Evolutionary conservation across 2,888 invertebrate genomes (phyloP), one percentile per base, ranked within the genome.

Genomic region (Alloscopus bannaensis): DNA sequence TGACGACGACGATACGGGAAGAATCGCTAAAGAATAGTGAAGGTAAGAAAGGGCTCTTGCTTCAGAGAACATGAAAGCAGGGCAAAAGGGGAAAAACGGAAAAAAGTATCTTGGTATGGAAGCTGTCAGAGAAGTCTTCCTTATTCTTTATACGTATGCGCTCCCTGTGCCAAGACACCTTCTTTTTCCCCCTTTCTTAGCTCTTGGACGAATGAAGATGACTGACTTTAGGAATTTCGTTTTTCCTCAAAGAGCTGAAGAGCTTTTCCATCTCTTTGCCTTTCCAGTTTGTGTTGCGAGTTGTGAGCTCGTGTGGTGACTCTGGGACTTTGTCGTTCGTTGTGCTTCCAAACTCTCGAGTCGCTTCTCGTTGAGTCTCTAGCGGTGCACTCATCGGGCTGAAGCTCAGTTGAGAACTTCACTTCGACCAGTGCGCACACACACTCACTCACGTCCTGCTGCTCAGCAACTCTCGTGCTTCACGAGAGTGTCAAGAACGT

Each of bases 171-270:
- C 29, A 47, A 52, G 55, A 59, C 47, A 70, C 59, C 47, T 45
- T 47, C 52, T 20, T 57, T 72, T 28, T 22, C 47, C 55, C 26
- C 8, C 45, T 57, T 26, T 47, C 28, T 71, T 36, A 36, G 2
- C 71, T 42, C 47, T 47, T 20, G 26, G 36, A 36, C 50, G 22
- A 72, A 55, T 47, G 52, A 26, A 70, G 40, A 62, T 65, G 57
- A 78, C 78, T 78, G 78, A 78, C 78, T 78, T 78, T 52, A 66
- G 70, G n/a, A n/a, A n/a, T n/a, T n/a, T n/a, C n/a, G n/a, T n/a
- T 78, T 66, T 69, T 50, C 40, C 24, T 59, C 78, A 59, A 20
- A n/a, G 36, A 36, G 13, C 8, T 36, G 52, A 60, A 78, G 71
- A 78, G 66, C 78, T 59, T 71, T 65, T 31, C 57, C 70, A 77